Base-by-base conservation (phyloP, 37 sponge, comb jelly and placozoan genomes). In the Dysidea cf. avara region DNA sequence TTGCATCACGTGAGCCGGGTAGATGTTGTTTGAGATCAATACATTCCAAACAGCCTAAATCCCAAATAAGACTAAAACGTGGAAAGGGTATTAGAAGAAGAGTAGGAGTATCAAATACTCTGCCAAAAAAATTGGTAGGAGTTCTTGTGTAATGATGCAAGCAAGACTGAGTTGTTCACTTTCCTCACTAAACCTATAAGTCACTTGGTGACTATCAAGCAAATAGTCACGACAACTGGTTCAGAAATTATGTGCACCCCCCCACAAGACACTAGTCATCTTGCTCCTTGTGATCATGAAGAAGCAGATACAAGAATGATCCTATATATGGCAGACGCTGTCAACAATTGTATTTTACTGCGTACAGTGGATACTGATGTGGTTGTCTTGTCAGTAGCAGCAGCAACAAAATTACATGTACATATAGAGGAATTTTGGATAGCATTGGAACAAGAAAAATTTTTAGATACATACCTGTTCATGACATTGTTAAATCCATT, bases 61-160 rank as follows among this genome's bases (percentile, higher is more conserved):
- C n/a, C n/a, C n/a, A n/a, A n/a, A n/a, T n/a, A n/a, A n/a, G n/a
- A n/a, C n/a, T n/a, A n/a, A n/a, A n/a, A n/a, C n/a, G 28, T 66
- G 43, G 68, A 9, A 66, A 39, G 48, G 68, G 68, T 5, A 66
- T 71, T 11, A 52, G 71, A 25, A 71, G 71, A 36, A 28, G 56
- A 28, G 71, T 71, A 0, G 57, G 12, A 6, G 22, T 37, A 32
- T 31, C 38, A 33, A 49, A 49, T 9, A 46, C 17, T 18, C 12
- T 50, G 31, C 71, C 71, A 71, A 36, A 37, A 30, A 71, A 71
- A 71, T 20, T 71, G 71, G 57, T 55, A 53, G 32, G 51, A 32
- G 14, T 71, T 71, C 53, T 28, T 71, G n/a, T 37, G 18, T 20
- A 32, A 31, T 3, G 56, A 71, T 7, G n/a, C 6, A 7, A 71